Evolutionary conservation across 92 coral and sea anemone species (phyloP).

Genomic region (Heliopora coerulea): DNA sequence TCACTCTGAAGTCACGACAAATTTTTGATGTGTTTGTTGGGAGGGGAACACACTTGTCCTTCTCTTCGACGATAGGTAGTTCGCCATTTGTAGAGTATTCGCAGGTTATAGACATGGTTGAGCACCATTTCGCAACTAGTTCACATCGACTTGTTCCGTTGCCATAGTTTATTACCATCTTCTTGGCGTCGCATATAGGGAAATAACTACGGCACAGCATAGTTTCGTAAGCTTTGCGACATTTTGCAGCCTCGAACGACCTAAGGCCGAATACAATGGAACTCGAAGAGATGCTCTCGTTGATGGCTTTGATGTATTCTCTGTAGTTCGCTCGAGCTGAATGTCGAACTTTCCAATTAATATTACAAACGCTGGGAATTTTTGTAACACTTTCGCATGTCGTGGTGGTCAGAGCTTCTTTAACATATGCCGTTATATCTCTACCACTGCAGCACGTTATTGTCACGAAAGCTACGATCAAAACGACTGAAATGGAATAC

Average conservation of each 20-base stretch:
- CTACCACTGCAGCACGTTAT: conserved; percentile 9
- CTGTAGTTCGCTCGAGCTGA: neutral
- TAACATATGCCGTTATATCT: conserved; percentile 33
- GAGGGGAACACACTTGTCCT: conserved; percentile 18
- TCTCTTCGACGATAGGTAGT: neutral
- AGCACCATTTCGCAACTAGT: neutral
- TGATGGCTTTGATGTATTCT: neutral
- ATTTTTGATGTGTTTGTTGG: conserved; percentile 7
- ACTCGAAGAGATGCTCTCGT: neutral
- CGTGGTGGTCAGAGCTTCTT: neutral
- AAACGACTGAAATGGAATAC: conserved; percentile 11
- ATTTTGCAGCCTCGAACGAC: neutral
- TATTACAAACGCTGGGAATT: conserved; percentile 17
- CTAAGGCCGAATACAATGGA: neutral
- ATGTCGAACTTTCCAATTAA: conserved; percentile 5
- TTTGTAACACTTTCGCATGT: conserved; percentile 8
- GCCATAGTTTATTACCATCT: conserved; percentile 24
- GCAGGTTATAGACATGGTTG: conserved; percentile 27
- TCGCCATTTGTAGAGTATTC: conserved; percentile 1
- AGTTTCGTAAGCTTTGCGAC: conserved; percentile 15
- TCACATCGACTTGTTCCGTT: conserved; percentile 16
- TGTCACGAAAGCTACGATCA: neutral
- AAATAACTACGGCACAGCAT: conserved; percentile 16
- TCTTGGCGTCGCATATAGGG: conserved; percentile 33
- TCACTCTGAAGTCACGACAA: conserved; percentile 8